These are phyloP conservation scores for Heliconius eleuchia DNA, from an alignment of 1,140 invertebrate species.

Conservation along the genomic window DNA sequence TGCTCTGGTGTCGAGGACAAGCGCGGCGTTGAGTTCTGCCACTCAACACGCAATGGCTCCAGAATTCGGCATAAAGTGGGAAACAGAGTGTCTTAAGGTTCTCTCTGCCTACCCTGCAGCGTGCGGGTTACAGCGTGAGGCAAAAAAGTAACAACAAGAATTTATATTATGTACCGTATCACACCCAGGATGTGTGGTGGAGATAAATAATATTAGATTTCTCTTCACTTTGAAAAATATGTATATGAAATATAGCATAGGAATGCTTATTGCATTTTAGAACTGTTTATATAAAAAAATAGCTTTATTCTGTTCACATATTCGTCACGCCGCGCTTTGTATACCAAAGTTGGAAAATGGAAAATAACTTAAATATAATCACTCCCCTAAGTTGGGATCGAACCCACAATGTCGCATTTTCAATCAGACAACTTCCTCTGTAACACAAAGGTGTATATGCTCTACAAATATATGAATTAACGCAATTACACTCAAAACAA, in stretches of 20 bases:
- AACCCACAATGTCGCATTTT: neutral
- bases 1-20: no score
- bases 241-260: neutral
- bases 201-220: conserved; percentile 3
- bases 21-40: no score
- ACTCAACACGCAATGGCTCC: no score
- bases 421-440: neutral
- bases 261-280: neutral
- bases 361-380: neutral
- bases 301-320: no score
- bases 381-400: neutral
- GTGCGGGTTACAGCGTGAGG: no score
- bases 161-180: neutral
- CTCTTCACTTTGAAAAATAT: neutral
- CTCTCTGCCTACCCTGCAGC: no score
- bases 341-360: no score
- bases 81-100: no score
- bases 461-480: neutral
- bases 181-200: neutral
- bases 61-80: no score
- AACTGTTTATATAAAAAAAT: neutral
- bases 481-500: neutral
- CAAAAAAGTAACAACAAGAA: neutral
- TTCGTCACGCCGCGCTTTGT: no score
- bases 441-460: no score